These are phyloP conservation scores for Perca fluviatilis DNA, from an alignment of 2,113 vertebrate species.

Conservation along the genomic window DNA sequence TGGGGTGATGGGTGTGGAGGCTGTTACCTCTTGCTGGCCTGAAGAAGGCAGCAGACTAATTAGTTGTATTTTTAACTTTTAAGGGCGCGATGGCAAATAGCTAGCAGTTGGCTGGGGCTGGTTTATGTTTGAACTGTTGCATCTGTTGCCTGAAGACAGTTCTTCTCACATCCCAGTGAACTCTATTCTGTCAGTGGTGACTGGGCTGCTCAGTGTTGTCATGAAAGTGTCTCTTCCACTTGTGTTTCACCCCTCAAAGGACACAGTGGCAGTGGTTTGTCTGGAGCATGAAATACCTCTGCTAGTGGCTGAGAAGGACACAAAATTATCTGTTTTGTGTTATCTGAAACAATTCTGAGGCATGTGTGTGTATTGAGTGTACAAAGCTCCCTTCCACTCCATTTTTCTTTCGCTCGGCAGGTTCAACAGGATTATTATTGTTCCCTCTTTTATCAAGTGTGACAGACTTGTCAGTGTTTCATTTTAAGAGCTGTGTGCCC, in stretches of 20 bases:
- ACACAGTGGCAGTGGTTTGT: conserved; percentile 23
- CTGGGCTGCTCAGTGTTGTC: conserved; percentile 49
- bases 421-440: conserved; percentile 68
- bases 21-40: conserved; percentile 59
- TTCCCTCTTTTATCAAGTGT: conserved; percentile 71
- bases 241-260: conserved; percentile 33
- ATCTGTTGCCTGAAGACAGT: conserved; percentile 46
- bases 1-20: conserved; percentile 73
- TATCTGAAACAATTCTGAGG: conserved; percentile 42
- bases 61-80: conserved; percentile 84
- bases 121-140: conserved; percentile 56
- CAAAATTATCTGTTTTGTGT: conserved; percentile 34
- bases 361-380: conserved; percentile 33
- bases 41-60: conserved; percentile 72
- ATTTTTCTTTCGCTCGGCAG: conserved; percentile 41
- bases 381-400: conserved; percentile 32
- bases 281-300: conserved; percentile 46
- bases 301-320: conserved; percentile 14
- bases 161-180: conserved; percentile 76
- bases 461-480: conserved; percentile 73
- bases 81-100: conserved; percentile 79
- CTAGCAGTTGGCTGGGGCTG: conserved; percentile 41
- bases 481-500: conserved; percentile 55
- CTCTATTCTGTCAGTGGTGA: conserved; percentile 63
- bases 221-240: conserved; percentile 19